phyloP scores from a whole-genome alignment of 2,797 vertebrate genomes.

The Lepus oiostolus region DNA sequence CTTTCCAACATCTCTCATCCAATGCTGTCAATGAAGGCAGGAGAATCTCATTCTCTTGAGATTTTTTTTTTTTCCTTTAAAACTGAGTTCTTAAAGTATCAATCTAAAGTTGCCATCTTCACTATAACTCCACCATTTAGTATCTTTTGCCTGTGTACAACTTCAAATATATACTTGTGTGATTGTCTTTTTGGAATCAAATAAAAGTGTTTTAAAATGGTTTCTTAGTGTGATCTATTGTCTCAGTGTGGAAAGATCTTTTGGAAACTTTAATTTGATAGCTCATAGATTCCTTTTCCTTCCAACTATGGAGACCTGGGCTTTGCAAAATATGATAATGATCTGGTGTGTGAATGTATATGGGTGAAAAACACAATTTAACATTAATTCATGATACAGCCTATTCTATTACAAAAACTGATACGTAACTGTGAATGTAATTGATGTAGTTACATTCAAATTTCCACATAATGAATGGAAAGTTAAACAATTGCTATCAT shows the following conservation, averaged over 20 bases:
- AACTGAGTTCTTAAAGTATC: background rate
- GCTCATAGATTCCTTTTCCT: background rate
- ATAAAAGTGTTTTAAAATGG: conserved; percentile 30
- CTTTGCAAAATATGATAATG: background rate
- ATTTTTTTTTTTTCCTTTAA: background rate
- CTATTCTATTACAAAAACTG: background rate
- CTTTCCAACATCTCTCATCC: background rate
- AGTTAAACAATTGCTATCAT: conserved; percentile 14
- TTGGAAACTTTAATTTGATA: background rate
- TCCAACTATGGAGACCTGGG: background rate
- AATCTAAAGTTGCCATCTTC: background rate
- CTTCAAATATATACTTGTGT: background rate
- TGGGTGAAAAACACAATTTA: background rate
- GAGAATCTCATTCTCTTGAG: background rate
- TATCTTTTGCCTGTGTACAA: background rate
- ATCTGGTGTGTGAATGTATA: background rate
- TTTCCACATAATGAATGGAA: conserved; percentile 29
- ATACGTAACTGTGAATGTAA: background rate
- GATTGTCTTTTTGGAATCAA: background rate
- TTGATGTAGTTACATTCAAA: conserved; percentile 31
- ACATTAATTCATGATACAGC: background rate
- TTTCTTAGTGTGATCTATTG: background rate
- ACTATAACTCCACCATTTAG: background rate
- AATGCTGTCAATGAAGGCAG: background rate
- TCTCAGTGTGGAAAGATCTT: background rate